Evolutionary conservation across 2,797 vertebrate species (phyloP), one percentile per base, ranked within the genome.

Genomic region (Percopsis omiscomaycus): DNA sequence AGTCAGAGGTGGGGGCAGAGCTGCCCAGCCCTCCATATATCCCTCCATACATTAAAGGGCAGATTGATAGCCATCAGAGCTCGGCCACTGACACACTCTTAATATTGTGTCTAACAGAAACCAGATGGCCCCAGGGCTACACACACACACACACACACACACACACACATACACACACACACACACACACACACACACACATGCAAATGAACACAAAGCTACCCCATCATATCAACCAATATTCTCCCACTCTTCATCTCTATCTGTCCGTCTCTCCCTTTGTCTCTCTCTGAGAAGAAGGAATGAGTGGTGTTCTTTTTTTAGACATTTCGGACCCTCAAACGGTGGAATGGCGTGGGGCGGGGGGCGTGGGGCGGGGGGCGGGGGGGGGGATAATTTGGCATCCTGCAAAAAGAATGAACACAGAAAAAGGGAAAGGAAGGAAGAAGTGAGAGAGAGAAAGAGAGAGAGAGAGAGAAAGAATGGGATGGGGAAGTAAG

Each of bases 61-160:
- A 91, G 92, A 94, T 92, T 91, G 89, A 91, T 91, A 88, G 84
- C 82, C 85, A 84, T 92, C 91, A 85, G 79, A 68, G 69, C 83
- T 80, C 32, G 27, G 75, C 80, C 88, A 89, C 86, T 89, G 85
- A 91, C 88, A 91, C 86, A 81, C 86, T 89, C 87, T 87, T 88
- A 86, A 91, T 89, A 89, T 84, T 78, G 76, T 82, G 81, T 87
- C 83, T 92, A 93, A 91, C 86, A 84, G 78, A 81, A 86, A 86
- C 83, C 89, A 92, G 88, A 90, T 92, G 88, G 76, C 75, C 79
- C 58, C 69, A 47, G 68, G 77, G 76, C 78, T 85, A 75, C 75
- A 79, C 82, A 77, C 72, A 56, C 68, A 42, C 48, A 64, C 71
- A 73, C 68, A 72, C 50, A 65, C 47, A 54, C 15, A 62, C 37